Evolutionary conservation across 1,140 invertebrate species (phyloP), one percentile per base, ranked within the genome.

Genomic region (Solenopsis invicta): DNA sequence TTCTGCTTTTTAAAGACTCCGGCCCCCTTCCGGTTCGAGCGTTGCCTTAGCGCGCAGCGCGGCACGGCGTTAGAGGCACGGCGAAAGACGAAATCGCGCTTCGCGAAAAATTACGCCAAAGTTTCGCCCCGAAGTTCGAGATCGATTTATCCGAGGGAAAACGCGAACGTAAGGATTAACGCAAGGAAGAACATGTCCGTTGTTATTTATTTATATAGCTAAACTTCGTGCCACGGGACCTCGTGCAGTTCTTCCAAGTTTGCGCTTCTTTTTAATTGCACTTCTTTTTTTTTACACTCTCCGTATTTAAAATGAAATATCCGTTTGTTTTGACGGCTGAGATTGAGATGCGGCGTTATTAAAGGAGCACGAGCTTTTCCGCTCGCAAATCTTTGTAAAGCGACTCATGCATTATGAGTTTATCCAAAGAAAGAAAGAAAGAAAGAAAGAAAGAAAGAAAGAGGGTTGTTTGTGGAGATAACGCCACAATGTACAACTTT

Each of bases 1-100:
- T 69, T 64, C 37, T 45, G 62, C 77, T 16, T 80, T 69, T 69
- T 80, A 80, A 76, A 24, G n/a, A 24, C 74, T 8, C 29, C 24
- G n/a, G 52, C 21, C 37, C 37, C n/a, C 13, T 59, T 59, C n/a
- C 52, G 12, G n/a, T 13, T 41, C 13, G 34, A 76, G 24, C 4
- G 10, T 0, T 18, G n/a, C 18, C n/a, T n/a, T n/a, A n/a, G n/a
- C n/a, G n/a, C n/a, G n/a, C n/a, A n/a, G 4, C 16, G 2, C 4
- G 13, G 24, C 13, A n/a, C n/a, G n/a, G n/a, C n/a, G n/a, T n/a
- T n/a, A n/a, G n/a, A n/a, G n/a, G n/a, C n/a, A n/a, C n/a, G n/a
- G 18, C 54, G 37, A n/a, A 37, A 21, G 48, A 54, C 4, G 29
- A 59, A 75, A 41, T 24, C 13, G n/a, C 64, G 52, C 48, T 75